These are phyloP conservation scores for Maconellicoccus hirsutus DNA, from an alignment of 1,140 invertebrate species.

Conservation along the genomic window DNA sequence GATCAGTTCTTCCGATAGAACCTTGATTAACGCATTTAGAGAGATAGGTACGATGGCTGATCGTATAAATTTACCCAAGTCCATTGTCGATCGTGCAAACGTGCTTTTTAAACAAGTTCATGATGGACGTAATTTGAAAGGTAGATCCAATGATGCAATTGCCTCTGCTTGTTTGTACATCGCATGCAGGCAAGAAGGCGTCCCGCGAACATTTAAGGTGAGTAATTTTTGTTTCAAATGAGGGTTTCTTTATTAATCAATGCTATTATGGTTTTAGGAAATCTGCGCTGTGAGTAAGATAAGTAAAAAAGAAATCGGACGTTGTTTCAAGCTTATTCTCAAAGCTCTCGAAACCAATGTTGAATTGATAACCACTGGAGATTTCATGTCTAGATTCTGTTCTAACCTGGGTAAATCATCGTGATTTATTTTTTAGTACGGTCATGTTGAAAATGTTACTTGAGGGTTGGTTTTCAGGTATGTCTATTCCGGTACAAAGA, in stretches of 20 bases:
- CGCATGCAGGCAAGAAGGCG: conserved; percentile 90
- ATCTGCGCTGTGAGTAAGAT: conserved; percentile 98
- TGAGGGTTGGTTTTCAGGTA: conserved; percentile 35
- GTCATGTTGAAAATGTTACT: conserved; percentile 18
- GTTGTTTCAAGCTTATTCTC: conserved; percentile 89
- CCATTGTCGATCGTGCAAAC: conserved; percentile 89
- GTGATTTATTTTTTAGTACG: not conserved
- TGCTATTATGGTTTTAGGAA: conserved; percentile 45
- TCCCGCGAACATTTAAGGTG: conserved; percentile 94
- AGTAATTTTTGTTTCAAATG: conserved; percentile 15
- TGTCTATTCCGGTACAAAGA: conserved; percentile 85
- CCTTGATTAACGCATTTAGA: conserved; percentile 87
- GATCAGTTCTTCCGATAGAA: conserved; percentile 85
- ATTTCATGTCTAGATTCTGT: conserved; percentile 94
- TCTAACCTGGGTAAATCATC: conserved; percentile 52
- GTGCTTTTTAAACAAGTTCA: conserved; percentile 97
- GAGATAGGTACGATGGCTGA: conserved; percentile 98
- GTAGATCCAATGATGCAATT: conserved; percentile 80
- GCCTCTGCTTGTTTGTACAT: conserved; percentile 98
- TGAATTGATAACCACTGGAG: conserved; percentile 93
- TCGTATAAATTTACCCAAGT: conserved; percentile 89
- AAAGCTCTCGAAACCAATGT: conserved; percentile 90
- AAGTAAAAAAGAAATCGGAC: conserved; percentile 97
- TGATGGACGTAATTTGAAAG: conserved; percentile 91
- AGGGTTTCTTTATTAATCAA: too few relatives aligned